Percentiles rank a stretch among this genome's conserved stretches.
These are phyloP conservation scores for Eubasilissa splendida DNA, from an alignment of 2,888 invertebrate species.

Conservation along the genomic window DNA sequence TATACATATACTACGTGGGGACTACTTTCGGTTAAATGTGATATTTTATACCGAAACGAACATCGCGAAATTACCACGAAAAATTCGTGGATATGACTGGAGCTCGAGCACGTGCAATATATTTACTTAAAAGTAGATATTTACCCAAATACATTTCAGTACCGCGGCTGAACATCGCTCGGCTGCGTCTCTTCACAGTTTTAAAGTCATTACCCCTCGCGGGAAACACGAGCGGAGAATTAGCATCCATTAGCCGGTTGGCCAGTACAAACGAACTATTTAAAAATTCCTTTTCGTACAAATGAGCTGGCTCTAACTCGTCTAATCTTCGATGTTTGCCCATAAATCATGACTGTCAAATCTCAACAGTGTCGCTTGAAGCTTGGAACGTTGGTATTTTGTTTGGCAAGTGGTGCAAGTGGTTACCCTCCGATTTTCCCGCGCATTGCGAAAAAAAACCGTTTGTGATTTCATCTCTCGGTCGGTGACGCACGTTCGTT, in stretches of 20 bases:
- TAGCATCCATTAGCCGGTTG: neutral
- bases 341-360: slow-evolving; percentile 19
- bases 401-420: no score
- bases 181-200: slow-evolving; percentile 4
- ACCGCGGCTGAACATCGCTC: no score
- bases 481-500: no score
- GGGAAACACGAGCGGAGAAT: neutral
- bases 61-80: no score
- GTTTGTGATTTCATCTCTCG: no score
- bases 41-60: no score
- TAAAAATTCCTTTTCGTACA: slow-evolving; percentile 8
- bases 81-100: no score
- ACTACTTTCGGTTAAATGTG: no score
- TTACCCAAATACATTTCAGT: neutral
- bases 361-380: neutral
- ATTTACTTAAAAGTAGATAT: neutral
- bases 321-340: slow-evolving; percentile 18
- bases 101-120: no score
- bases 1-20: no score
- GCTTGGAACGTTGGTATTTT: neutral
- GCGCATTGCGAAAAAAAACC: no score
- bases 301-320: neutral
- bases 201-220: slow-evolving; percentile 4
- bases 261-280: slow-evolving; percentile 1
- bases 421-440: no score